Conservation (phyloP, 2,888 invertebrate species). For the Agrotis puta region DNA sequence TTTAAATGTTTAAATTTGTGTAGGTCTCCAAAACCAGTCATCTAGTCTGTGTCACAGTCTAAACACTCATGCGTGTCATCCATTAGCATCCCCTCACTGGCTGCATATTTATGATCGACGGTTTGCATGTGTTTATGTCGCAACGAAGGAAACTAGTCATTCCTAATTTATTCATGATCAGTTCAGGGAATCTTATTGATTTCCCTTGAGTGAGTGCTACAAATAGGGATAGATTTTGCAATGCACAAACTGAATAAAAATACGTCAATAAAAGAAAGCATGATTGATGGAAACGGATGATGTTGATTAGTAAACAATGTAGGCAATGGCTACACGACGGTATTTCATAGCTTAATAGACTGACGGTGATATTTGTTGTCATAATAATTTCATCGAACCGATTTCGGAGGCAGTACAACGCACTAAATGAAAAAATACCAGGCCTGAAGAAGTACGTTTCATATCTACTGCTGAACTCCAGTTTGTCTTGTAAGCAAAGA, state of each 20-base stretch:
- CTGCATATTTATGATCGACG: neutral
- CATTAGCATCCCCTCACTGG: constrained; percentile 26
- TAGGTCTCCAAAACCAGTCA: neutral
- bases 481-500: neutral
- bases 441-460: neutral
- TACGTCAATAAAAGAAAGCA: neutral
- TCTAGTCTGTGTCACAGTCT: constrained; percentile 22
- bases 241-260: neutral
- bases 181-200: constrained; percentile 17
- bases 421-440: neutral
- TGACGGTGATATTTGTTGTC: too few species aligned
- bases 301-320: neutral
- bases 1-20: too few species aligned
- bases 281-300: too few species aligned
- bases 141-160: constrained; percentile 36
- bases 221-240: constrained; percentile 10
- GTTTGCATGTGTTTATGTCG: constrained; percentile 15
- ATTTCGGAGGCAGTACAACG: too few species aligned
- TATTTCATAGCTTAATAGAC: too few species aligned
- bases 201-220: constrained; percentile 36
- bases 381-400: too few species aligned
- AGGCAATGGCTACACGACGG: neutral
- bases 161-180: constrained; percentile 45
- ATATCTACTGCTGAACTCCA: neutral
- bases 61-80: neutral